These are phyloP conservation scores for Todus mexicanus DNA, from an alignment of 2,797 vertebrate species.

Conservation along the genomic window DNA sequence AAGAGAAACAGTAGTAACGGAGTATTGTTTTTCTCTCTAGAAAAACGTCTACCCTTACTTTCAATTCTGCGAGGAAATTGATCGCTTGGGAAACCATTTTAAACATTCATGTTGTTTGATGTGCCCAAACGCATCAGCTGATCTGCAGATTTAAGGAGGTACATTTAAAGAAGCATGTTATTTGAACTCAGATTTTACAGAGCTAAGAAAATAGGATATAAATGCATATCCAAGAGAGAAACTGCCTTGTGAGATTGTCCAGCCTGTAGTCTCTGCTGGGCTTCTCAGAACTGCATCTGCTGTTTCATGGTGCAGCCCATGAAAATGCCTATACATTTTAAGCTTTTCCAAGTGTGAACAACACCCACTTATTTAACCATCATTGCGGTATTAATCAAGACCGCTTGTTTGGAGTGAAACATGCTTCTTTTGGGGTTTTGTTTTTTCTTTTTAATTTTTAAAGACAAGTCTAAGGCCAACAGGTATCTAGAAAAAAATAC, in stretches of 20 bases:
- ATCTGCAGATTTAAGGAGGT: neutral
- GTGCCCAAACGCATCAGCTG: neutral
- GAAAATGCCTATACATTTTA: neutral
- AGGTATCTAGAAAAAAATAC: neutral
- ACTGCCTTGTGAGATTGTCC: neutral
- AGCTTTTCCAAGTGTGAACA: neutral
- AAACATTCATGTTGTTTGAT: neutral
- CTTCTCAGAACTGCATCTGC: neutral
- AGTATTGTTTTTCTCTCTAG: neutral
- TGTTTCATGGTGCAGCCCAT: neutral
- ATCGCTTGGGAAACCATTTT: neutral
- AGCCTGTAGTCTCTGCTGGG: neutral
- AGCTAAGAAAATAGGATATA: neutral
- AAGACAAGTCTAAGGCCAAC: neutral
- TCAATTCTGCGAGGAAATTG: neutral
- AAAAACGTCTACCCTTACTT: neutral
- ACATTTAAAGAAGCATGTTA: neutral
- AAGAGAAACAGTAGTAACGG: neutral
- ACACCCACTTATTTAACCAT: neutral
- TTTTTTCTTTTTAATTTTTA: neutral
- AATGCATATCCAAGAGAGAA: neutral
- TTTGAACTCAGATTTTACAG: neutral
- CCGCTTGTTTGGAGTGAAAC: neutral
- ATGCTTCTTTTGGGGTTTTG: neutral
- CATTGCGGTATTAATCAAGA: neutral